Evolutionary conservation across 2,797 vertebrate genomes (phyloP).

Genomic region (Prionace glauca): DNA sequence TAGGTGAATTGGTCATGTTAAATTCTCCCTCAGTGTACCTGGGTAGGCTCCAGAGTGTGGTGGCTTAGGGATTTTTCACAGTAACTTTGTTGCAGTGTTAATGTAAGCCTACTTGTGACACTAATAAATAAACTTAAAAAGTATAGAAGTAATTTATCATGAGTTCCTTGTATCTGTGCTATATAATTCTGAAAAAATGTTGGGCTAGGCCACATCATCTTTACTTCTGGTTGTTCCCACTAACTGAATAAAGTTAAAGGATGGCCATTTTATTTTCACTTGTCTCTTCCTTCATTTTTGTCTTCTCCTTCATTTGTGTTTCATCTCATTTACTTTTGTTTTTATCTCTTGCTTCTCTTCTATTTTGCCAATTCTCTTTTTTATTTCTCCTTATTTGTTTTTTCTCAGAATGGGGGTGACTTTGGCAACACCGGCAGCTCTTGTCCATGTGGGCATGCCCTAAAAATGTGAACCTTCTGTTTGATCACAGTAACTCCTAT

Average conservation of each 20-base stretch:
- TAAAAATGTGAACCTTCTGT: neutral
- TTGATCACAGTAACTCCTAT: neutral
- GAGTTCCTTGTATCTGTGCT: neutral
- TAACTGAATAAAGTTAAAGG: neutral
- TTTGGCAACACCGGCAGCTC: neutral
- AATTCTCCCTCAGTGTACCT: too few species aligned
- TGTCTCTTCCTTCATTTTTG: neutral
- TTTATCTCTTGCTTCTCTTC: neutral
- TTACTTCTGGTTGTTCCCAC: neutral
- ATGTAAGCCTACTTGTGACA: too few species aligned
- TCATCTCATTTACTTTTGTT: neutral
- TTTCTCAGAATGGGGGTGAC: neutral
- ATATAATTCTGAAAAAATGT: neutral
- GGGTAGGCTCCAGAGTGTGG: too few species aligned
- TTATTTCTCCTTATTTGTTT: neutral
- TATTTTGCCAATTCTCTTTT: neutral
- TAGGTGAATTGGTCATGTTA: too few species aligned
- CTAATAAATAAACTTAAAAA: too few species aligned
- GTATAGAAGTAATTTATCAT: neutral
- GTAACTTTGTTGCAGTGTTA: too few species aligned
- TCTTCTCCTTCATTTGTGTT: neutral
- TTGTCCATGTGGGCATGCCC: neutral
- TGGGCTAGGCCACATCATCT: neutral
- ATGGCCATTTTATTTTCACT: neutral
- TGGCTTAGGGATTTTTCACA: too few species aligned